Percentiles rank a stretch among this genome's conserved stretches.
Conservation (phyloP, 2,797 vertebrate genomes). For the Mallotus villosus region DNA sequence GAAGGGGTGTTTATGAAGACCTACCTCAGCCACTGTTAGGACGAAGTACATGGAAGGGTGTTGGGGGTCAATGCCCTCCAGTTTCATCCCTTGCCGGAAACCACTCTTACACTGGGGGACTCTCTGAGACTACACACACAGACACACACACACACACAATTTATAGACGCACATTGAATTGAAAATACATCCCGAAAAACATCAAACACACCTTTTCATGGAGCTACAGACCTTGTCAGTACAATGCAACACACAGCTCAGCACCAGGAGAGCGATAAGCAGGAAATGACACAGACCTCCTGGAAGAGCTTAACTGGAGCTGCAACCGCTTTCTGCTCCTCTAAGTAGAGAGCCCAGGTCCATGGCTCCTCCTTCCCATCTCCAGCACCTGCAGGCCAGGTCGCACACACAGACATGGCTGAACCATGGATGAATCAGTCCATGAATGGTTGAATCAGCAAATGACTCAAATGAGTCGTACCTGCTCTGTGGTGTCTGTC, state of each 20-base stretch:
- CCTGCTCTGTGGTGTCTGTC: constrained; percentile 66
- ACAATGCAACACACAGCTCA: constrained; percentile 10
- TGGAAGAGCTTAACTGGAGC: constrained; percentile 92
- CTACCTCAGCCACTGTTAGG: constrained; percentile 94
- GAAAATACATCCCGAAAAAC: constrained; percentile 14
- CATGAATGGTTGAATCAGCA: background rate
- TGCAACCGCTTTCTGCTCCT: constrained; percentile 87
- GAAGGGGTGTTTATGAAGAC: no score
- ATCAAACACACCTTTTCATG: background rate
- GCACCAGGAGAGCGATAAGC: background rate
- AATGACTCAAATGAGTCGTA: constrained; percentile 22
- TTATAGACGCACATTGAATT: constrained; percentile 10
- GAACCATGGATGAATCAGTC: no score
- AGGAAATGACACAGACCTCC: constrained; percentile 72
- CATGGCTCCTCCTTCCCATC: constrained; percentile 87
- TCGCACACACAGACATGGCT: no score
- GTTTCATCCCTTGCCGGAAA: constrained; percentile 93
- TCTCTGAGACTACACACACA: constrained; percentile 72
- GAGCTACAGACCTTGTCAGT: background rate
- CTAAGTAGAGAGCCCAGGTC: constrained; percentile 91
- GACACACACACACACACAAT: background rate
- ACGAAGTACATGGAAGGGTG: constrained; percentile 98
- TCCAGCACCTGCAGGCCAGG: constrained; percentile 30
- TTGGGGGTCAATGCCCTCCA: constrained; percentile 95
- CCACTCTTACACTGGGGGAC: constrained; percentile 84